These are phyloP conservation scores for Pandemis cinnamomeana DNA, from an alignment of 2,888 invertebrate genomes.

Conservation along the genomic window DNA sequence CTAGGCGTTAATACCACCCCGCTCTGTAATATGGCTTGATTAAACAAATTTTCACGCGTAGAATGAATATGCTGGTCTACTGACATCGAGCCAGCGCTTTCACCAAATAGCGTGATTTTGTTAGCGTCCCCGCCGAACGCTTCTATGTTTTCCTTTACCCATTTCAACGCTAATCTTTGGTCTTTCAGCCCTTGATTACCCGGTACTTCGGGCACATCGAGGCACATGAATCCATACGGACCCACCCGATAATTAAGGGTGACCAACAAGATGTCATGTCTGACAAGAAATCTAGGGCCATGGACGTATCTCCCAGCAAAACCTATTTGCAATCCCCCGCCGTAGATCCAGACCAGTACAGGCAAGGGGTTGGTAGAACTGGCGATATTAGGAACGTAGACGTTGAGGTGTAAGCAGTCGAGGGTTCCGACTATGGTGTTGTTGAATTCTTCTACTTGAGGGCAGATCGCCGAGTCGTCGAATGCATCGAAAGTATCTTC, in stretches of 20 bases:
- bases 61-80: conserved; percentile 61
- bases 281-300: conserved; percentile 59
- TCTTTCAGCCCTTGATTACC: conserved; percentile 72
- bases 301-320: conserved; percentile 47
- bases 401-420: conserved; percentile 60
- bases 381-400: conserved; percentile 59
- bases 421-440: conserved; percentile 57
- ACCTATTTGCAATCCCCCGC: conserved; percentile 58
- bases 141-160: conserved; percentile 63
- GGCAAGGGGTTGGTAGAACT: conserved; percentile 54
- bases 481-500: conserved; percentile 37
- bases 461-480: conserved; percentile 36
- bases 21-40: conserved; percentile 62
- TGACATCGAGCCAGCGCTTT: conserved; percentile 61
- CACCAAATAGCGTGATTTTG: conserved; percentile 61
- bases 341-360: conserved; percentile 64
- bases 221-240: conserved; percentile 68
- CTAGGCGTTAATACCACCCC: conserved; percentile 54
- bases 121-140: conserved; percentile 64
- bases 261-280: conserved; percentile 62
- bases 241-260: conserved; percentile 62
- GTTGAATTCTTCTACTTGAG: conserved; percentile 49
- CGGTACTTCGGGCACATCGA: conserved; percentile 57
- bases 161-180: conserved; percentile 60
- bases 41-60: conserved; percentile 53